Base-by-base conservation (phyloP, 1,140 invertebrate genomes). In the Gryllus bimaculatus region DNA sequence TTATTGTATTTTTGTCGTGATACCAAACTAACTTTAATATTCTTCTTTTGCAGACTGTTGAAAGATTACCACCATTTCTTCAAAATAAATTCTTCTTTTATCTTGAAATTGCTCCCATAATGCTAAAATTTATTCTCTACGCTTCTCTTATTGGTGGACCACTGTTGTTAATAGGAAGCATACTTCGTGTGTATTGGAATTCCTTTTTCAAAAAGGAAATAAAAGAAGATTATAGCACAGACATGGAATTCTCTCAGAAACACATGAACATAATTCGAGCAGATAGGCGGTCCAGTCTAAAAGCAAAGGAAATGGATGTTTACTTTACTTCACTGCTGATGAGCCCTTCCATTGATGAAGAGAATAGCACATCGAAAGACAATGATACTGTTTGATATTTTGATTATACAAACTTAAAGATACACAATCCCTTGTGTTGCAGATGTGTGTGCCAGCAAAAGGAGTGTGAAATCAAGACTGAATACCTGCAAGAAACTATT, bases 51-150 rank as follows among this genome's bases (percentile, higher is more conserved):
- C 87, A 94, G 93, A 89, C 89, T 82, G 90, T 94, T 90, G 87
- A 89, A 79, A 85, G 87, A 8, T 85, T 95, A 7, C 91, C 93
- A 2, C 84, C 89, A 5, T 83, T 80, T 0, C 84, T 94, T 82
- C 87, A 88, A 48, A 85, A 86, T 8, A 89, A 89, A n/a, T 94
- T 95, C 83, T 89, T 89, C 81, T 83, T 94, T 0, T 94, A 94
- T 81, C 83, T 95, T 4, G 92, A 92, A 79, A 85, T 92, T 4
- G 82, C 93, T 8, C 93, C 93, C 7, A 80, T 89, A 0, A 84
- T 89, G 0, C 89, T 92, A 83, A 84, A 87, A 20, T 82, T 88
- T 0, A 83, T 88, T 0, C 90, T 89, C 82, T 93, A 92, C 84
- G 78, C 87, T 0, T 83, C 89, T 0, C 88, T 94, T 39, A 26